Base-by-base conservation (phyloP, 2,113 vertebrate species). In the Antigone vipio region DNA sequence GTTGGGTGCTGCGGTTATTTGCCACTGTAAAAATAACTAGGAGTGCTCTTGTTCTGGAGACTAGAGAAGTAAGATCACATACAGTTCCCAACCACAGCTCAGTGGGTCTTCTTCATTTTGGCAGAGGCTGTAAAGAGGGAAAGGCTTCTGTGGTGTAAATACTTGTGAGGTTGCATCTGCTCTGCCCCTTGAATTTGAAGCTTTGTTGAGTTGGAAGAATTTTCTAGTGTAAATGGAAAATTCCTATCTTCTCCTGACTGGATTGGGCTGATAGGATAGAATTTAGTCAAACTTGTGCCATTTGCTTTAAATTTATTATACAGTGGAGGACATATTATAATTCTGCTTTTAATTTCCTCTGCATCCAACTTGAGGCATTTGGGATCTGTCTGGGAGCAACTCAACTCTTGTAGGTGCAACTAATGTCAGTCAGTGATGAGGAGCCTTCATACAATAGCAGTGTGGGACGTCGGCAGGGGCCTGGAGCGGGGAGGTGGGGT, bases 21-120 rank as follows among this genome's bases (percentile, higher is more conserved):
- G 35, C 21, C 87, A 7, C 58, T 79, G 45, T 56, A 44, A 56
- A 82, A 88, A 52, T 53, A 91, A 35, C 32, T 50, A 23, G 26
- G 34, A 56, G 7, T 22, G 3, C 22, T 59, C n/a, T 58, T 53
- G 24, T 44, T 94, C 35, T 21, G 40, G 58, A 74, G 30, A 66
- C 9, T 11, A 55, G 64, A 27, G 16, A 62, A 45, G 24, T 64
- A 35, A 47, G 30, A 34, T 62, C 27, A 40, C 0, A 0, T 21
- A 14, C 3, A 3, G 12, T 75, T 78, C 78, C 77, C 29, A 68
- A 2, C 8, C 58, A 15, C 17, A 40, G 34, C 32, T 88, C 53
- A 34, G 12, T 45, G 80, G 11, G 10, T 3, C 45, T 58, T 64
- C 53, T 86, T 84, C 5, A 2, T 74, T 87, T 78, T 93, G 47